Conservation (phyloP, 2,888 invertebrate species). For the Eupithecia tripunctaria region DNA sequence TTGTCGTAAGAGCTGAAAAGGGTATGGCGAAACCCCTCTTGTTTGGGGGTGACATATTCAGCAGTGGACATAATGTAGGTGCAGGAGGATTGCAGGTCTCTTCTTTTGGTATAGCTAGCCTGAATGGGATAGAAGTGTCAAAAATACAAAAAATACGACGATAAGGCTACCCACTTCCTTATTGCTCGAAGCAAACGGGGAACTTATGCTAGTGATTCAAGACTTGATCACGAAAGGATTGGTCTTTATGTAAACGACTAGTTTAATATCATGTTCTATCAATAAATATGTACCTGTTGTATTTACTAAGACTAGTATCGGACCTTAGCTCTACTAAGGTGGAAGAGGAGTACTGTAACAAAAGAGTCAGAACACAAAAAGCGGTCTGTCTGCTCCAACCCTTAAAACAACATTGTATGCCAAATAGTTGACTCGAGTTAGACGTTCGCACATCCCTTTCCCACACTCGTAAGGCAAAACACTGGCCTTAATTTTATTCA, state of each 20-base stretch:
- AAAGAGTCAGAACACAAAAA: not conserved
- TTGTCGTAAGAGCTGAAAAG: too few relatives aligned
- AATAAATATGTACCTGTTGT: not conserved
- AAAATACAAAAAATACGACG: too few relatives aligned
- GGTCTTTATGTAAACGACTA: not conserved
- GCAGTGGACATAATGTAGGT: too few relatives aligned
- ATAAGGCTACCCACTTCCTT: too few relatives aligned
- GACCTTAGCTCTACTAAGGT: too few relatives aligned
- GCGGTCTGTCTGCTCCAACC: not conserved
- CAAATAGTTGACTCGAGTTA: slow-evolving; percentile 40
- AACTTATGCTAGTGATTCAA: not conserved
- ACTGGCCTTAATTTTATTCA: slow-evolving; percentile 79
- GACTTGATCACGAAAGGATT: not conserved
- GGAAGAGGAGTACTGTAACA: not conserved
- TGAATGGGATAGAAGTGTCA: too few relatives aligned
- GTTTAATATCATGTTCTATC: not conserved
- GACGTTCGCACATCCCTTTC: slow-evolving; percentile 44
- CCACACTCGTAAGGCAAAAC: slow-evolving; percentile 54
- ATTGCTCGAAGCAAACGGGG: not conserved
- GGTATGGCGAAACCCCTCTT: too few relatives aligned
- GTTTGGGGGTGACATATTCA: too few relatives aligned
- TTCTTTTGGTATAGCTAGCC: too few relatives aligned
- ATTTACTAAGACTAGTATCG: too few relatives aligned
- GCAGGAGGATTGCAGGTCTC: too few relatives aligned
- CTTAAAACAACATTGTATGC: slow-evolving; percentile 9